Evolutionary conservation across 2,888 invertebrate genomes (phyloP), one percentile per base, ranked within the genome.

Genomic region (Lissonota sp.): DNA sequence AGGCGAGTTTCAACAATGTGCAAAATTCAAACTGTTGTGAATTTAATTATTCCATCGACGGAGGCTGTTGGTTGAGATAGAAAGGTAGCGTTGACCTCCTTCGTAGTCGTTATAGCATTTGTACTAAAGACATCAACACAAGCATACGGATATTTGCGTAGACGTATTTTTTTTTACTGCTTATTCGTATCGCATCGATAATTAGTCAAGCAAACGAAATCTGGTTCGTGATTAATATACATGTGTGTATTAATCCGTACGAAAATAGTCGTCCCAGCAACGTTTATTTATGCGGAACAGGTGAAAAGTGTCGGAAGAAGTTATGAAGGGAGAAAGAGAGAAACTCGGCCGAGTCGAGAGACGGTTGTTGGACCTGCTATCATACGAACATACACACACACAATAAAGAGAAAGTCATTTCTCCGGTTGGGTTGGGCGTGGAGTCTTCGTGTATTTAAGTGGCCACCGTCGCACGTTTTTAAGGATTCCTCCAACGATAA

Each of bases 341-440:
- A 81, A 81, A 81, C 78, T 78, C 74, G 81, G 74, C 49, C 70
- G 76, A 26, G 63, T 55, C 46, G 12, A 14, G 39, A 62, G 62
- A 53, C 60, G 14, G 69, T 66, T 72, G 14, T 8, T 72, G 80
- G 72, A 76, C 72, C 72, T 42, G 37, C n/a, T 12, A 40, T 72
- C 26, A 26, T 26, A 53, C 6, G 53, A n/a, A n/a, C 12, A 58
- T 53, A 49, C 58, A 44, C 74, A 26, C 60, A 71, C 78, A 78
- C 62, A 73, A 78, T 75, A 71, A 78, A 71, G 78, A 77, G 81
- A 81, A 81, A 81, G 81, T 81, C n/a, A 78, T 78, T 74, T 78
- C 74, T 78, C 81, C 37, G 46, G 66, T 10, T 74, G 66, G 71
- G 57, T 49, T 75, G 74, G 78, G 77, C 73, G 70, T 64, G 70